phyloP scores from a whole-genome alignment of 2,113 vertebrate species.

The Oncorhynchus keta region DNA sequence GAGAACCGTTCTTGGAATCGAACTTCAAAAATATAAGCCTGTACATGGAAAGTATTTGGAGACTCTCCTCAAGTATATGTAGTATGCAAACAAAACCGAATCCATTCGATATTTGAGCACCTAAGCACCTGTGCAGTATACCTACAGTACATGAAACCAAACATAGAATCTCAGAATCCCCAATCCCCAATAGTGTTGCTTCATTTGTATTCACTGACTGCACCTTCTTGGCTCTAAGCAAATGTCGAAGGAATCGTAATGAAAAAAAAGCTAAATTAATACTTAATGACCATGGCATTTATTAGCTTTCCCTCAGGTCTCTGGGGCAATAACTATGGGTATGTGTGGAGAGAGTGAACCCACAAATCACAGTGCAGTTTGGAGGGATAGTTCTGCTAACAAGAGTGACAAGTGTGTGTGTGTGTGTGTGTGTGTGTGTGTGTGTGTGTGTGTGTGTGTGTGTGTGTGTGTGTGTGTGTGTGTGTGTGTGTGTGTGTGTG shows the following conservation, averaged over 20 bases:
- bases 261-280: slow-evolving; percentile 48
- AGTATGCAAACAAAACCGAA: slow-evolving; percentile 22
- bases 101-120: slow-evolving; percentile 24
- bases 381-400: too few relatives aligned
- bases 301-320: slow-evolving; percentile 33
- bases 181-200: slow-evolving; percentile 3
- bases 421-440: too few relatives aligned
- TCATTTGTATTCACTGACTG: slow-evolving; percentile 35
- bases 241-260: slow-evolving; percentile 35
- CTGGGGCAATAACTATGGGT: slow-evolving; percentile 24
- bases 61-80: slow-evolving; percentile 22
- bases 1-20: neutral
- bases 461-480: neutral
- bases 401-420: too few relatives aligned
- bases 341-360: slow-evolving; percentile 9
- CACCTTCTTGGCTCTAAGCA: slow-evolving; percentile 43
- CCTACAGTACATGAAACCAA: neutral
- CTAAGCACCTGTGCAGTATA: slow-evolving; percentile 16
- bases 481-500: too few relatives aligned
- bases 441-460: too few relatives aligned
- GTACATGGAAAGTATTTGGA: slow-evolving; percentile 30
- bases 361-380: slow-evolving; percentile 23
- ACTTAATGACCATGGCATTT: slow-evolving; percentile 50
- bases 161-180: neutral
- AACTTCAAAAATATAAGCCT: slow-evolving; percentile 31